These are phyloP conservation scores for Scolanthus callimorphus DNA, from an alignment of 92 coral and sea anemone species.

Conservation along the genomic window DNA sequence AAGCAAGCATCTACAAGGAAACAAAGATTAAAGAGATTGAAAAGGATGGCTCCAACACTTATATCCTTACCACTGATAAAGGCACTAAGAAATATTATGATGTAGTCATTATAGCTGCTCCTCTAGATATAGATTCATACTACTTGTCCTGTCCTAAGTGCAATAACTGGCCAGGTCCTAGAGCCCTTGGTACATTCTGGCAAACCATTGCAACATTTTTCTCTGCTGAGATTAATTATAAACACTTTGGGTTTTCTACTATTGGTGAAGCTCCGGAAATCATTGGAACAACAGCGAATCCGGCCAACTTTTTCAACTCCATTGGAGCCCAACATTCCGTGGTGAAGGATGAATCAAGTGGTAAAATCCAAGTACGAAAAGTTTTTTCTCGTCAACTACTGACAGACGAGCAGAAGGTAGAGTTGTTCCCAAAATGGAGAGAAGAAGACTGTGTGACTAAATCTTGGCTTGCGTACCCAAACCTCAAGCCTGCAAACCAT, in stretches of 20 bases:
- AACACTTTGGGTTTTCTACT: conserved; percentile 49
- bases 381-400: conserved; percentile 77
- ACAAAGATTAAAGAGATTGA: conserved; percentile 56
- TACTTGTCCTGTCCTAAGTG: conserved; percentile 76
- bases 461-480: conserved; percentile 90
- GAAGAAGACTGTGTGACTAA: conserved; percentile 30
- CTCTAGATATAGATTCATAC: conserved; percentile 44
- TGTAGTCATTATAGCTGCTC: conserved; percentile 89
- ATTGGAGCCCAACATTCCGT: conserved; percentile 72
- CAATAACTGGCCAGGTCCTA: conserved; percentile 68
- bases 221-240: conserved; percentile 53
- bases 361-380: conserved; percentile 54
- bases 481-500: conserved; percentile 71
- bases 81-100: conserved; percentile 48
- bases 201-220: conserved; percentile 88
- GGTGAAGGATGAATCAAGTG: conserved; percentile 29
- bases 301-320: conserved; percentile 75
- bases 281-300: conserved; percentile 75
- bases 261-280: conserved; percentile 55
- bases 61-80: conserved; percentile 48
- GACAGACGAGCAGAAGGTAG: conserved; percentile 36
- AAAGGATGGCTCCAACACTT: conserved; percentile 32
- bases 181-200: conserved; percentile 66
- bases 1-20: conserved; percentile 62
- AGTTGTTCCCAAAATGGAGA: conserved; percentile 37